Conservation (phyloP, 92 coral and sea anemone species). For the Galaxea fascicularis region DNA sequence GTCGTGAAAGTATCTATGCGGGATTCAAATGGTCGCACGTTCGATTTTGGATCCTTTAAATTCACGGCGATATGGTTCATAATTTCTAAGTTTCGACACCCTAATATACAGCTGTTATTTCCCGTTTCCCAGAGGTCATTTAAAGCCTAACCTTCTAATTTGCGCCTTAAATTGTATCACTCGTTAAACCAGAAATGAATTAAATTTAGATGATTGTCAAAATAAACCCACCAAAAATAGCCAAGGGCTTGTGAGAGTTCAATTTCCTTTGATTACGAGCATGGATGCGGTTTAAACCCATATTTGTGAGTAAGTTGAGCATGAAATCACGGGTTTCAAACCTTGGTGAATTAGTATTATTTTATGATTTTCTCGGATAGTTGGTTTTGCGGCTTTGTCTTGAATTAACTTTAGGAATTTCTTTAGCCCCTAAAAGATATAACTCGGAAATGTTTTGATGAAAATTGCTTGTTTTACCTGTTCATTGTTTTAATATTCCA, state of each 20-base stretch:
- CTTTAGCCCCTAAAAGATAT: neutral
- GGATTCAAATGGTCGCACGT: neutral
- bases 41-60: constrained; percentile 5
- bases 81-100: neutral
- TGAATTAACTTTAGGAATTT: constrained; percentile 1
- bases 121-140: neutral
- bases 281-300: neutral
- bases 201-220: constrained; percentile 13
- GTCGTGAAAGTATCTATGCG: neutral
- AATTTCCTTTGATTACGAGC: neutral
- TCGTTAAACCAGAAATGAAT: constrained; percentile 18
- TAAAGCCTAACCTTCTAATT: neutral
- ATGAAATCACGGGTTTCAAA: neutral
- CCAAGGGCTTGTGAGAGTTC: neutral
- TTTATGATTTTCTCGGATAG: neutral
- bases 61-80: neutral
- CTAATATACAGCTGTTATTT: neutral
- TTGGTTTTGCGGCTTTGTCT: neutral
- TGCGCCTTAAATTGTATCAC: constrained; percentile 6
- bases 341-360: neutral
- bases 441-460: neutral
- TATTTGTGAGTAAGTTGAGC: neutral
- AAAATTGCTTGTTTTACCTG: constrained; percentile 4
- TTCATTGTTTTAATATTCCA: neutral
- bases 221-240: constrained; percentile 3